These are phyloP conservation scores for Polymixis lichenea DNA, from an alignment of 2,888 invertebrate species.

Conservation along the genomic window DNA sequence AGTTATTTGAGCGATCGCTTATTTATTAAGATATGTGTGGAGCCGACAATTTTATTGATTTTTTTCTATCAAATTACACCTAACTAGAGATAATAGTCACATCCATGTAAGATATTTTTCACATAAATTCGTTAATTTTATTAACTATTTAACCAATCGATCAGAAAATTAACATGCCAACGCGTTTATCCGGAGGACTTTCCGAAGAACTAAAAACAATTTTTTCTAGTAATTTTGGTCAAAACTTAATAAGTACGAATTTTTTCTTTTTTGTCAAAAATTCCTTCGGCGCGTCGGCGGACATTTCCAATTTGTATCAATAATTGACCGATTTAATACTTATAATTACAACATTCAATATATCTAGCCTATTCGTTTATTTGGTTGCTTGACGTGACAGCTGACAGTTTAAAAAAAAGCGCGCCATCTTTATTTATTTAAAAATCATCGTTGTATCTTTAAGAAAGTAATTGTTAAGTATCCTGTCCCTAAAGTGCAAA, in stretches of 20 bases:
- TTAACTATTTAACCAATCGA: constrained; percentile 60
- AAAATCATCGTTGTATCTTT: background rate
- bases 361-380: constrained; percentile 56
- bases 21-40: constrained; percentile 38
- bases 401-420: constrained; percentile 28
- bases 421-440: background rate
- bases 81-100: constrained; percentile 78
- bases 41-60: constrained; percentile 34
- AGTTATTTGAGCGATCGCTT: background rate
- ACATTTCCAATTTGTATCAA: constrained; percentile 36
- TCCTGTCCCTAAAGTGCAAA: background rate
- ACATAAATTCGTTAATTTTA: constrained; percentile 75
- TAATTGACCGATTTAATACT: constrained; percentile 66
- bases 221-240: constrained; percentile 24
- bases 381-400: constrained; percentile 52
- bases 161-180: constrained; percentile 45
- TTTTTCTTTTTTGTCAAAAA: constrained; percentile 11
- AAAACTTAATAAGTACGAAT: background rate
- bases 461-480: background rate
- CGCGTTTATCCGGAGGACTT: constrained; percentile 27
- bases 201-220: constrained; percentile 9
- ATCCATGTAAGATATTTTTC: constrained; percentile 73
- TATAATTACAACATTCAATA: constrained; percentile 63
- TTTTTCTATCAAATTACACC: constrained; percentile 43
- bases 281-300: constrained; percentile 35